Evolutionary conservation across 2,888 invertebrate genomes (phyloP), one percentile per base, ranked within the genome.

Genomic region (Lasioglossum figueresi): DNA sequence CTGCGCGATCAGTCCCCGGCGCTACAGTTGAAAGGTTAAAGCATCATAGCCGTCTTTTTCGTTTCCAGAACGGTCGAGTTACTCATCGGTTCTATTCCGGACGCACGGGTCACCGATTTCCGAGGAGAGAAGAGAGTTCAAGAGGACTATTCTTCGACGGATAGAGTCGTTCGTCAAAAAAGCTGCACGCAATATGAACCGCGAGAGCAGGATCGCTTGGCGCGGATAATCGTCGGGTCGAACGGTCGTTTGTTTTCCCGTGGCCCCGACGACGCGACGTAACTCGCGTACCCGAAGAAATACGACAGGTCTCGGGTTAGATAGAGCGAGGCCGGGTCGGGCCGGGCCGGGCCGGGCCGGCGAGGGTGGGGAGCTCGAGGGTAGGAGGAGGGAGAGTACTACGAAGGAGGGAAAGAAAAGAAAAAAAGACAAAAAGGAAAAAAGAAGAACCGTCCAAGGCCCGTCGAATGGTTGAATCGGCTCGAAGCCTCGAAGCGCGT

Each of bases 391-490:
- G 23, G 23, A 27, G 31, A 40, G 31, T 56, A 19, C 37, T 70
- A 76, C 40, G 45, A 66, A 34, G 27, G 5, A 27, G 63, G 31
- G 2, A 34, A 63, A 56, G 56, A 63, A 63, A 63, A 63, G 63
- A 27, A 31, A 63, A 63, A 63, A 63, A 23, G 23, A 45, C 45
- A 45, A 45, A n/a, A 73, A 27, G 4, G 19, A 45, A 8, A 45
- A 12, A 3, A 48, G 40, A 4, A 34, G 34, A 68, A 82, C 6
- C 70, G 52, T 85, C 56, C 72, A 80, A 76, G 80, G 85, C 68
- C 80, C 86, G 31, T 85, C 74, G 77, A 81, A 77, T 48, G 76
- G 76, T 82, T 63, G 87, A 86, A 86, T 82, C 68, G 79, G 80
- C 83, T 63, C n/a, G 56, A 56, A 56, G n/a, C n/a, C 56, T 56